Base-by-base conservation (phyloP, 2,888 invertebrate genomes). In the Eurois occulta region DNA sequence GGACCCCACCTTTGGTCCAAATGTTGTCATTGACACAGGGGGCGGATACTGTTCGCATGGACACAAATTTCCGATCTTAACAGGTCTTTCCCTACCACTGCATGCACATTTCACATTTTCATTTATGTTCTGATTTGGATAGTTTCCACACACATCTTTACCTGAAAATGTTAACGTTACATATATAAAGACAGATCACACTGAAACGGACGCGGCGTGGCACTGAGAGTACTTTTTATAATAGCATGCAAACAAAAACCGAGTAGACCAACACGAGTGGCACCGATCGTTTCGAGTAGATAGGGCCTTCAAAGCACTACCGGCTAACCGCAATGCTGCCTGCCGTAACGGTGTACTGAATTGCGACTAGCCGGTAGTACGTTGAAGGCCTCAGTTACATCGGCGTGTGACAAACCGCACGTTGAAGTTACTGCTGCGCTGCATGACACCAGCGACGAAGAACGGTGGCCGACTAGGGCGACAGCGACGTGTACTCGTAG, bases 51-150 rank as follows among this genome's bases (percentile, higher is more conserved):
- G 28, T 72, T 86, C 67, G 21, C 77, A 81, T 41, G 75, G 78
- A 18, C 75, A 78, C 21, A 77, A 46, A 41, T 70, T n/a, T 21
- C 46, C 41, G 21, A 69, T 62, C 41, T 74, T 87, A 10, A 70
- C 35, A 16, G 46, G 55, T 62, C 62, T 80, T 32, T 66, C 80
- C 38, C 75, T 87, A 62, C 70, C 78, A 46, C 66, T 75, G 35
- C 77, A 81, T 38, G 58, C 16, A 64, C 75, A 71, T 46, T 41
- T n/a, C 28, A 35, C 52, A 7, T 43, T 68, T 60, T 28, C 70
- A 7, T 80, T 52, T 48, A 46, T 35, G 32, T 70, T 21, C 28
- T 73, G 46, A 52, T 35, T 32, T 16, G 52, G 21, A 74, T 52
- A 78, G 35, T 65, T n/a, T 65, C 28, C 46, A 66, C 58, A 72